Conservation (phyloP, 2,888 invertebrate genomes). For the Tinea pellionella region DNA sequence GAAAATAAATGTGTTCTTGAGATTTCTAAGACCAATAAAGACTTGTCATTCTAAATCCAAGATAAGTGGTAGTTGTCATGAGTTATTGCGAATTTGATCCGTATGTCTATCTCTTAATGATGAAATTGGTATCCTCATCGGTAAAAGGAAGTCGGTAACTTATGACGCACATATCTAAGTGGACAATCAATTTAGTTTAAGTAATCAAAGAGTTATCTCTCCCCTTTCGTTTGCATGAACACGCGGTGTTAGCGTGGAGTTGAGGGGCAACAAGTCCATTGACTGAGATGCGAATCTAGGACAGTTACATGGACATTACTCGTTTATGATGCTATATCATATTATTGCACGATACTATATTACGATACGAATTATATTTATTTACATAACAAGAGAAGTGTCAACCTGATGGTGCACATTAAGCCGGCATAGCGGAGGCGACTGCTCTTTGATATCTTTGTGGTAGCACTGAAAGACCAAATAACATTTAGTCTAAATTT, state of each 20-base stretch:
- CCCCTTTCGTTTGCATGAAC: background rate
- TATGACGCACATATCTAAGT: background rate
- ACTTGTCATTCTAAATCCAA: background rate
- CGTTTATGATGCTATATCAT: background rate
- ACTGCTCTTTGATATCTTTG: too few relatives aligned
- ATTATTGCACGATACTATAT: background rate
- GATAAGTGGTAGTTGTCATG: background rate
- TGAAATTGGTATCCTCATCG: background rate
- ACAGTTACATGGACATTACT: background rate
- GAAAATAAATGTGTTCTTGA: background rate
- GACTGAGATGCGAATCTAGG: background rate
- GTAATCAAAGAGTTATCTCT: background rate
- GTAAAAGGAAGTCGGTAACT: background rate
- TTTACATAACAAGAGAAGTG: too few relatives aligned
- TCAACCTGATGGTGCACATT: too few relatives aligned
- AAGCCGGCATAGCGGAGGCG: too few relatives aligned
- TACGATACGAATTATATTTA: background rate
- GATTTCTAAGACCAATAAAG: background rate
- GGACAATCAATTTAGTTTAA: background rate
- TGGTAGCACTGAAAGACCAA: too few relatives aligned
- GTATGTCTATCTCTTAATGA: background rate
- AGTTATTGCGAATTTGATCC: background rate
- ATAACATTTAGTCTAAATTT: too few relatives aligned
- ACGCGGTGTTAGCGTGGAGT: background rate
- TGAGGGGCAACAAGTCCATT: background rate